phyloP scores from a whole-genome alignment of 2,113 vertebrate species.

The Stegastes partitus region DNA sequence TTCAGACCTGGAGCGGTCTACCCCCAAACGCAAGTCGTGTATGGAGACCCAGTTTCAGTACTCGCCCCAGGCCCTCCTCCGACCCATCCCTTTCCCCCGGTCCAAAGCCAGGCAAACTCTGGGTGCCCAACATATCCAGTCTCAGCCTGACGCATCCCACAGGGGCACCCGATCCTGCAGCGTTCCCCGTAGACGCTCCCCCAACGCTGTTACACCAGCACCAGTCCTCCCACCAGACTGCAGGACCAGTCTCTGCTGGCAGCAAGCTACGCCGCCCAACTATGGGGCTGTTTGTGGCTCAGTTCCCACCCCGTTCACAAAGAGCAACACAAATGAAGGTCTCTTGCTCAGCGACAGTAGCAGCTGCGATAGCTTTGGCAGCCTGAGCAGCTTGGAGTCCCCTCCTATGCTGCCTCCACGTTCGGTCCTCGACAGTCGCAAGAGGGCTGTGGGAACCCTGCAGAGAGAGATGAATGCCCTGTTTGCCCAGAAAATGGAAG shows the following conservation, averaged over 20 bases:
- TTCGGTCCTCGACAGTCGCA: conserved; percentile 84
- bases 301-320: conserved; percentile 33
- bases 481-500: conserved; percentile 96
- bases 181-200: conserved; percentile 71
- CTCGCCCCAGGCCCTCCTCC: conserved; percentile 43
- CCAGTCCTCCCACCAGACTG: conserved; percentile 73
- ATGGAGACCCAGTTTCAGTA: conserved; percentile 40
- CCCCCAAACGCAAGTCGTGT: conserved; percentile 36
- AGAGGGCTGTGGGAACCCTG: conserved; percentile 90
- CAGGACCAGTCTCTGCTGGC: conserved; percentile 80
- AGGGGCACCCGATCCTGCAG: conserved; percentile 70
- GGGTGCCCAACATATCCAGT: conserved; percentile 44
- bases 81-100: conserved; percentile 62
- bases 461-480: conserved; percentile 97
- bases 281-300: conserved; percentile 83
- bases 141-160: not conserved
- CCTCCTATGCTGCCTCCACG: conserved; percentile 79
- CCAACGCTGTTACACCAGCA: conserved; percentile 67
- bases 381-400: conserved; percentile 85
- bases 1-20: conserved; percentile 29
- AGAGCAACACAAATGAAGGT: conserved; percentile 39
- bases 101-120: conserved; percentile 72
- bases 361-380: conserved; percentile 87
- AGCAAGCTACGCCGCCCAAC: conserved; percentile 76
- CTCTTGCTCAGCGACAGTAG: conserved; percentile 88